A percentile compares a stretch with the other conserved stretches of the same genome.
These are phyloP conservation scores for Hyles lineata DNA, from an alignment of 2,888 invertebrate species.

Conservation along the genomic window DNA sequence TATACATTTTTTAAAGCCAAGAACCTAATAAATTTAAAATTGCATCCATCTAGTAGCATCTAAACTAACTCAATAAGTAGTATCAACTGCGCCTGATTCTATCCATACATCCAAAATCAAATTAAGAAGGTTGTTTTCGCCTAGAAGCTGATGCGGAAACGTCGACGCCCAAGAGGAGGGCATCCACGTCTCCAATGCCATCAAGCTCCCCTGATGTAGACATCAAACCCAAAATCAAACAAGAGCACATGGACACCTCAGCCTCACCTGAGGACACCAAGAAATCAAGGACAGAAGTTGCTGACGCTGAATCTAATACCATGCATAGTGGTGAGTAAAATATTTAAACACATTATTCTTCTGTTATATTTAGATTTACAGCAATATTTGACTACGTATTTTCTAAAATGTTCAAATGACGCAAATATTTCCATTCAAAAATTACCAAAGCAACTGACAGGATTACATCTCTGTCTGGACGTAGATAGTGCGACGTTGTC, in stretches of 20 bases:
- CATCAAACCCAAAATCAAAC: conserved; percentile 86
- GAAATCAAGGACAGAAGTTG: conserved; percentile 91
- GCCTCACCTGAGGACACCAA: conserved; percentile 88
- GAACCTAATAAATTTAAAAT: too few relatives aligned
- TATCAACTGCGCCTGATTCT: too few relatives aligned
- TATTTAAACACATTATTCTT: neutral
- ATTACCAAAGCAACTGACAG: neutral
- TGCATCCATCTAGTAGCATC: too few relatives aligned
- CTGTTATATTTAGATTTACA: neutral
- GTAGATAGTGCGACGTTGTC: neutral
- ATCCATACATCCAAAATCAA: neutral
- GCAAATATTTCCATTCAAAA: neutral
- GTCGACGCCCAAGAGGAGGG: conserved; percentile 86
- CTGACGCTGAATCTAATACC: conserved; percentile 95
- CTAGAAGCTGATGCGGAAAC: conserved; percentile 80
- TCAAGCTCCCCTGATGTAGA: conserved; percentile 82
- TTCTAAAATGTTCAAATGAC: neutral
- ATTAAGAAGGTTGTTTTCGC: neutral
- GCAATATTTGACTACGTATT: neutral
- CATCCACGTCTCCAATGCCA: conserved; percentile 83
- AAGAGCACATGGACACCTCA: conserved; percentile 88
- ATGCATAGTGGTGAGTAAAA: conserved; percentile 93
- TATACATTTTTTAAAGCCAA: too few relatives aligned
- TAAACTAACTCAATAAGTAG: too few relatives aligned
- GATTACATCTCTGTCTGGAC: neutral